Conservation (phyloP, 2,113 vertebrate genomes). For the Vulpes vulpes region DNA sequence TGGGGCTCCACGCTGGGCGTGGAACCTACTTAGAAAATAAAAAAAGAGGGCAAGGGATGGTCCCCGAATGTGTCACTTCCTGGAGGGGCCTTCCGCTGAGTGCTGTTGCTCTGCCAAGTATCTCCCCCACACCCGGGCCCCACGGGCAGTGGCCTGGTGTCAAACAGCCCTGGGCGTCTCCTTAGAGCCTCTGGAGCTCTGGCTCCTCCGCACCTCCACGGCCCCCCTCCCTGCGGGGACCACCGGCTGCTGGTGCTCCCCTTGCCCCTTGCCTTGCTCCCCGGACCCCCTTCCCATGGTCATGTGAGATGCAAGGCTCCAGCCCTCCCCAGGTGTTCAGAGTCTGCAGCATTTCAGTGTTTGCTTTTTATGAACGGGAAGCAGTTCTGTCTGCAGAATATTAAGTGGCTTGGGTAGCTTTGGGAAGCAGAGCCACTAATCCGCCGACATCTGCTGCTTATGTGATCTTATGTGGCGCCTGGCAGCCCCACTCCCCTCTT, state of each 20-base stretch:
- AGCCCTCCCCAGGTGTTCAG: constrained; percentile 67
- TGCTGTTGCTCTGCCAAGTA: background rate
- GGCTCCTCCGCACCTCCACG: too few species aligned
- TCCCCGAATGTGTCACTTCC: background rate
- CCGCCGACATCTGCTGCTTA: constrained; percentile 74
- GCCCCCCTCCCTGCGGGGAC: too few species aligned
- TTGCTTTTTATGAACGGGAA: constrained; percentile 84
- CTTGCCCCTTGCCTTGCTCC: background rate
- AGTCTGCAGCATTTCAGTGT: constrained; percentile 78
- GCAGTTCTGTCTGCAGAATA: constrained; percentile 79
- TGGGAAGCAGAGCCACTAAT: constrained; percentile 67
- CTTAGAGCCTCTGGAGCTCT: background rate
- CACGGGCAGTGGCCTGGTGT: background rate
- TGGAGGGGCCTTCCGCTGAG: background rate
- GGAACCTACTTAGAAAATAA: background rate
- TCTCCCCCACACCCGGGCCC: background rate
- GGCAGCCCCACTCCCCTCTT: background rate
- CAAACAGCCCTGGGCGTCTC: background rate
- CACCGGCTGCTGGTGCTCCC: background rate
- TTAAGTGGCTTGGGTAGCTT: constrained; percentile 71
- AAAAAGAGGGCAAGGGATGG: background rate
- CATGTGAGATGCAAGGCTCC: background rate
- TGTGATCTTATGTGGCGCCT: constrained; percentile 38
- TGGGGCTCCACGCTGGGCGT: background rate
- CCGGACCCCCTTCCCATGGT: background rate